Conservation (phyloP, 1,140 invertebrate species). For the Phymastichus coffea region DNA sequence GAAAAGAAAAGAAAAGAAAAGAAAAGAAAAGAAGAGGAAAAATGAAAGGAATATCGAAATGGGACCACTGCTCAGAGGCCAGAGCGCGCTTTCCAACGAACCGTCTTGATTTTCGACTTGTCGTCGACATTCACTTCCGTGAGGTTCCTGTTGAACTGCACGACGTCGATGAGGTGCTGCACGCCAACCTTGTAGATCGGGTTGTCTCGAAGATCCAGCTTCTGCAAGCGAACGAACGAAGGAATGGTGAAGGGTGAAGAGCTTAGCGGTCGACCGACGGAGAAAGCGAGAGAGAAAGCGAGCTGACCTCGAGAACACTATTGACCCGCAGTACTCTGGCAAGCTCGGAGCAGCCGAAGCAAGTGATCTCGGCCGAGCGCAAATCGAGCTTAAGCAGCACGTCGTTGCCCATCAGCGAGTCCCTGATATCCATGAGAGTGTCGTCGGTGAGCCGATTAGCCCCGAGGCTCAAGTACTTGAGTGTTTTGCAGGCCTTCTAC, state of each 20-base stretch:
- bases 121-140: slow-evolving; percentile 15
- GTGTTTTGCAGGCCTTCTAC: slow-evolving; percentile 10
- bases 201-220: slow-evolving; percentile 19
- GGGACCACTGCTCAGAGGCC: too few species aligned
- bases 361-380: slow-evolving; percentile 6
- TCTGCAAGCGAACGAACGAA: slow-evolving; percentile 6
- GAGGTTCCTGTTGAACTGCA: slow-evolving; percentile 8
- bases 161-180: slow-evolving; percentile 4
- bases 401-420: slow-evolving; percentile 13
- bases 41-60: not conserved
- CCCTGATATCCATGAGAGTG: slow-evolving; percentile 14
- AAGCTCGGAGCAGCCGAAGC: slow-evolving; percentile 16
- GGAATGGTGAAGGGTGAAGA: not conserved
- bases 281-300: too few species aligned
- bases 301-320: slow-evolving; percentile 8
- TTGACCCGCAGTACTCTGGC: slow-evolving; percentile 7
- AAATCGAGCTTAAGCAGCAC: slow-evolving; percentile 1
- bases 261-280: too few species aligned
- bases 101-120: slow-evolving; percentile 19
- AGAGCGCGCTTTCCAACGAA: too few species aligned
- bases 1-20: not conserved
- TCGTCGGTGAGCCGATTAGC: slow-evolving; percentile 12
- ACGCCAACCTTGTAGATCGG: slow-evolving; percentile 19
- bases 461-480: slow-evolving; percentile 11
- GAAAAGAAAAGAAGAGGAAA: not conserved